Evolutionary conservation across 1,140 invertebrate genomes (phyloP), one percentile per base, ranked within the genome.

Genomic region (Macrostomum lignano): DNA sequence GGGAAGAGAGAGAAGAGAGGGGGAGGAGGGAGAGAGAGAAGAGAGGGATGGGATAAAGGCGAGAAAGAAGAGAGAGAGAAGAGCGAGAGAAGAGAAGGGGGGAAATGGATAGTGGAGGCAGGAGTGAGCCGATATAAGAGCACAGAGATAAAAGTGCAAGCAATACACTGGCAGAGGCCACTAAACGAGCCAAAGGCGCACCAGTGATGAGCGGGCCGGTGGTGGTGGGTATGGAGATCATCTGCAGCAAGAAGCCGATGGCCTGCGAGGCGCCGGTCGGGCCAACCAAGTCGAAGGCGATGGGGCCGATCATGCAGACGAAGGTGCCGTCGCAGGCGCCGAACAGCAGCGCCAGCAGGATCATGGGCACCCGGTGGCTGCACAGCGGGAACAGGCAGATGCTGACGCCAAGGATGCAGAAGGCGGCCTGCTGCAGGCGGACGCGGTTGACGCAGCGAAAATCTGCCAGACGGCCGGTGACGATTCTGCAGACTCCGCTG

Each of bases 261-360:
- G 75, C 78, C 52, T 84, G 77, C 1, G 75, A 72, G 1, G 76
- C 79, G 7, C 72, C 70, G 22, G 65, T 62, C 13, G 68, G 66
- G 2, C 78, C 81, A 40, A 77, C 79, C 21, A 86, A 64, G 46
- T 84, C 73, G 50, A 82, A 81, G 2, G 77, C 78, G 34, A 88
- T 79, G 0, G 79, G 78, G 1, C 79, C 78, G 21, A 88, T 60
- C 9, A 88, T 61, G 1, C 74, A 72, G 38, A 88, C 77, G 45
- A 88, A 84, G 40, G 75, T 77, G 21, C 81, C 81, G 51, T 88
- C 81, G 44, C 78, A 79, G 3, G 86, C 47, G 1, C 81, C 79
- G 69, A 86, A 73, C 1, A 67, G 55, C 9, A 82, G 53, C 13
- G 67, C 64, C 29, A 81, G 68, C 1, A 63, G 50, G 0, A 81